Conservation (phyloP, 2,113 vertebrate genomes). For the Caranx ignobilis region DNA sequence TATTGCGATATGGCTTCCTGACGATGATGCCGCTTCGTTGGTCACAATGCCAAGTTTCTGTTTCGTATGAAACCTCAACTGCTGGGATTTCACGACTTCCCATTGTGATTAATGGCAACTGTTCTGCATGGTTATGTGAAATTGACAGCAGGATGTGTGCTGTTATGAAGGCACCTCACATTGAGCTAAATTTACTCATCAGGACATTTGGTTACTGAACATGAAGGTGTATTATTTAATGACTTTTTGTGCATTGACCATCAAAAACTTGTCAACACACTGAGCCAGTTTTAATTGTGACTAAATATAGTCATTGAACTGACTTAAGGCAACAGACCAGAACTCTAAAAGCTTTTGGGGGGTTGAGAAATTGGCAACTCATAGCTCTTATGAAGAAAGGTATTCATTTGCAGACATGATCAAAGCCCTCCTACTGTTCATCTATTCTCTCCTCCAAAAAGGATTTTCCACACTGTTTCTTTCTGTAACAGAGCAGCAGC, state of each 20-base stretch:
- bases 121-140: conserved; percentile 13
- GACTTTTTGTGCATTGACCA: neutral
- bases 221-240: neutral
- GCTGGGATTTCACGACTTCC: conserved; percentile 55
- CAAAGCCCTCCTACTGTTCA: conserved; percentile 51
- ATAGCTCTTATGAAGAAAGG: conserved; percentile 21
- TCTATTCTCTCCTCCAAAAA: conserved; percentile 45
- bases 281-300: conserved; percentile 14
- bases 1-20: conserved; percentile 13
- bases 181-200: conserved; percentile 17
- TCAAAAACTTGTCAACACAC: neutral
- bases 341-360: conserved; percentile 18
- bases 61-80: conserved; percentile 66
- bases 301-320: conserved; percentile 33
- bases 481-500: conserved; percentile 12
- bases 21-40: neutral
- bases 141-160: conserved; percentile 68
- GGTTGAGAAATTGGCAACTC: conserved; percentile 8
- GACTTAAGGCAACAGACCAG: conserved; percentile 25
- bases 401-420: conserved; percentile 34
- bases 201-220: neutral
- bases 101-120: conserved; percentile 51
- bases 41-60: conserved; percentile 39
- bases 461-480: conserved; percentile 37
- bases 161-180: conserved; percentile 21